Evolutionary conservation across 2,888 invertebrate genomes (phyloP), one percentile per base, ranked within the genome.

Genomic region (Pheosia tremula): DNA sequence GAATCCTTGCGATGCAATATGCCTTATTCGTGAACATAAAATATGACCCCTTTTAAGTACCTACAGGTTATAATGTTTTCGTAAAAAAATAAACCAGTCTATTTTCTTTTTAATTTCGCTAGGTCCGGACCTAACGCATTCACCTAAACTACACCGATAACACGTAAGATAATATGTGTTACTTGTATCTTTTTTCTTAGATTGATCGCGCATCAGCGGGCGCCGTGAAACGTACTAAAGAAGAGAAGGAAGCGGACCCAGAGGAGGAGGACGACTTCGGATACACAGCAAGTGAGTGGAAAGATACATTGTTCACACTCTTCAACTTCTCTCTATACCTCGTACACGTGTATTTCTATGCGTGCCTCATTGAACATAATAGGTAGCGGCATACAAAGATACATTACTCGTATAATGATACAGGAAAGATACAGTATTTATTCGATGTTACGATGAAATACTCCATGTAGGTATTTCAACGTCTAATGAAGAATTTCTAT

Each of bases 181-280:
- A 39, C 0, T 43, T 8, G 10, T 43, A 9, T 43, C 43, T 43
- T 1, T 7, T 47, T 47, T 13, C 84, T 8, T 85, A 98, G 97
- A 98, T 98, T 82, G 97, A 98, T 82, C 95, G 98, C 64, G 97
- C 97, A 0, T 98, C 98, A 80, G 98, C 98, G 0, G 98, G 96
- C 0, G 97, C 97, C 70, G 95, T 98, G 5, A 97, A 96, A 82
- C 94, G 97, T 59, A 95, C 95, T 71, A 96, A 95, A 90, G 96
- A 96, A 75, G 97, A 97, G 90, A 96, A 96, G 61, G 96, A 95
- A 1, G 96, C 96, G 0, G 98, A 98, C 82, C 95, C 96, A 11
- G 98, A 98, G 79, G 94, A 96, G 73, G 98, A 98, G 88, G 98
- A 99, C 82, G 97, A 97, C 80, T 99, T 96, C 88, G 98, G 98